Base-by-base conservation (phyloP, 2,888 invertebrate genomes). In the Campoplex nolae region DNA sequence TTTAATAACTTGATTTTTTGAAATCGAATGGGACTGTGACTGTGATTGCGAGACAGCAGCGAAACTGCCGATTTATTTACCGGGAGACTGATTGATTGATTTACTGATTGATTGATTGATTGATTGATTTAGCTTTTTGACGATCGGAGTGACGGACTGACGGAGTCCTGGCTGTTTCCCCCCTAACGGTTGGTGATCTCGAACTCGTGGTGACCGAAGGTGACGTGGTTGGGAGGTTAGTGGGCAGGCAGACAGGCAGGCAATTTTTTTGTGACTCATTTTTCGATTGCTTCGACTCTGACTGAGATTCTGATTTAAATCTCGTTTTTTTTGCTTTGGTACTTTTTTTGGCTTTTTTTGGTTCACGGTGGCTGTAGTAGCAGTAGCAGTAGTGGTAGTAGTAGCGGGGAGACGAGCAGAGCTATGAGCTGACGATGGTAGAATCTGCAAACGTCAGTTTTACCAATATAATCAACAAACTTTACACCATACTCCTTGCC, bases 391-490 rank as follows among this genome's bases (percentile, higher is more conserved):
- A 90, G 91, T 90, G 89, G 91, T 89, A 91, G 88, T 88, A 88
- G 88, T 84, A 85, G 93, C 93, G 93, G 94, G 94, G 93, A 94
- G 94, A 93, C 92, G 93, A 94, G 94, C 92, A 94, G 94, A 94
- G 92, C 93, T 94, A 94, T 91, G 92, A 94, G 93, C 92, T 94
- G 94, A 94, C 93, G 93, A 92, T 93, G 94, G 93, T 94, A 93
- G 93, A 93, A 94, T 94, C 94, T 94, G 94, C 93, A 94, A 94
- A 94, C 93, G 94, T 94, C 94, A 94, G 94, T 93, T 94, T 93
- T 93, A 94, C 93, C 92, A 93, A 93, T 94, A 92, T 93, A 91
- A 90, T 90, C 86, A 86, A 81, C 81, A 83, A 58, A 89, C 86
- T 84, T 88, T 83, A 71, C 58, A 89, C 85, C 84, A 87, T 88